Evolutionary conservation across 1,140 invertebrate species (phyloP).

Genomic region (Zaprionus kolodkinae): DNA sequence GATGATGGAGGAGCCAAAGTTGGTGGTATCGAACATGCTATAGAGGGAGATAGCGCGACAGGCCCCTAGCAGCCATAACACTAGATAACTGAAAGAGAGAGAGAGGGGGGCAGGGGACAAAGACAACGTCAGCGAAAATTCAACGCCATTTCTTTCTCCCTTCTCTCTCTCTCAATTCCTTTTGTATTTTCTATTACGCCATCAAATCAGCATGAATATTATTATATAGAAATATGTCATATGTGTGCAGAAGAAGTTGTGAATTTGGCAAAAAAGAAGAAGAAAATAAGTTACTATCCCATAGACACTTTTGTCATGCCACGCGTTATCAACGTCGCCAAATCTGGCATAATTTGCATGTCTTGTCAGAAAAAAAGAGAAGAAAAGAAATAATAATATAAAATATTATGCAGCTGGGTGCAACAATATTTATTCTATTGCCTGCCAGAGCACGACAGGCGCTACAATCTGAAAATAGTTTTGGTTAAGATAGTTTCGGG

Average conservation of each 20-base stretch:
- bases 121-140: constrained; percentile 66
- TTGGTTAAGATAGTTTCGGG: background rate
- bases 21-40: constrained; percentile 2
- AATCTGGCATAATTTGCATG: constrained; percentile 78
- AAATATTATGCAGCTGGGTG: constrained; percentile 40
- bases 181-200: constrained; percentile 58
- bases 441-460: constrained; percentile 12
- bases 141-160: constrained; percentile 59
- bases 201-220: constrained; percentile 81
- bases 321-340: constrained; percentile 56
- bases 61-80: constrained; percentile 24
- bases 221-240: constrained; percentile 75
- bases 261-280: background rate
- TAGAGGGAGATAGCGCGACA: background rate
- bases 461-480: background rate
- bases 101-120: background rate
- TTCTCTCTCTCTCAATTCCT: constrained; percentile 16
- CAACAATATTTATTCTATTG: constrained; percentile 72
- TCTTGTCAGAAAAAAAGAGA: constrained; percentile 33
- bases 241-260: constrained; percentile 28
- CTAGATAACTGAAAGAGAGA: constrained; percentile 11
- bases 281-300: background rate
- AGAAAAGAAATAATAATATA: no score
- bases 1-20: constrained; percentile 23
- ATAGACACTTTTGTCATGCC: constrained; percentile 60